phyloP scores from a whole-genome alignment of 2,797 vertebrate genomes.

The Pipistrellus pipistrellus region DNA sequence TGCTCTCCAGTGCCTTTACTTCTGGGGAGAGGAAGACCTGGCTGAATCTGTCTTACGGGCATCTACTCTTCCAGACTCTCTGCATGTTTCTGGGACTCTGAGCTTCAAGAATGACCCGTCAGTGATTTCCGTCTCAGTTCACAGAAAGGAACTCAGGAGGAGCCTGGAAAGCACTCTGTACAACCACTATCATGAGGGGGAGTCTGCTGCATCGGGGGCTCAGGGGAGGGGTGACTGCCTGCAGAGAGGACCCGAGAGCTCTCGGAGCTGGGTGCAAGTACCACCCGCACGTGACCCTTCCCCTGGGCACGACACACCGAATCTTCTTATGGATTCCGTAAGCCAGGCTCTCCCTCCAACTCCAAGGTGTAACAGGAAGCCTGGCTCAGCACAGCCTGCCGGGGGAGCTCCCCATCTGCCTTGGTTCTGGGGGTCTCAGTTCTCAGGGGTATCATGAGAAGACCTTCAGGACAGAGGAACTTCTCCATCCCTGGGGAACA shows the following conservation, averaged over 20 bases:
- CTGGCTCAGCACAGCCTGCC: not conserved
- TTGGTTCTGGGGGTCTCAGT: not conserved
- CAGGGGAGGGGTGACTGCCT: not conserved
- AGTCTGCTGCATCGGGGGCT: not conserved
- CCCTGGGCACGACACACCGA: not conserved
- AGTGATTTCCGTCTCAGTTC: not conserved
- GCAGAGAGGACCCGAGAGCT: not conserved
- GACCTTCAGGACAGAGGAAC: not conserved
- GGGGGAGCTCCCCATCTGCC: too few species aligned
- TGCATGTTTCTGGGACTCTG: not conserved
- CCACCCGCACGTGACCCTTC: fast-evolving
- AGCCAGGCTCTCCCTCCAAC: not conserved
- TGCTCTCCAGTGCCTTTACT: not conserved
- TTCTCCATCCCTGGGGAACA: not conserved
- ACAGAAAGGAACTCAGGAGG: not conserved
- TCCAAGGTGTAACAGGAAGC: fast-evolving
- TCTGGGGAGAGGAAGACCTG: not conserved
- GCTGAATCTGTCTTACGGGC: not conserved
- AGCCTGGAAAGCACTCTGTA: not conserved
- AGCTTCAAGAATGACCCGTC: not conserved
- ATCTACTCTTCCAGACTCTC: not conserved
- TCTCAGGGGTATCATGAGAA: not conserved
- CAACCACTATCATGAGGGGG: fast-evolving
- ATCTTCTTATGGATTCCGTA: not conserved
- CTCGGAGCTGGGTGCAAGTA: not conserved